A percentile compares a stretch with the other conserved stretches of the same genome.
These are phyloP conservation scores for Tautogolabrus adspersus DNA, from an alignment of 2,113 vertebrate genomes.

Conservation along the genomic window DNA sequence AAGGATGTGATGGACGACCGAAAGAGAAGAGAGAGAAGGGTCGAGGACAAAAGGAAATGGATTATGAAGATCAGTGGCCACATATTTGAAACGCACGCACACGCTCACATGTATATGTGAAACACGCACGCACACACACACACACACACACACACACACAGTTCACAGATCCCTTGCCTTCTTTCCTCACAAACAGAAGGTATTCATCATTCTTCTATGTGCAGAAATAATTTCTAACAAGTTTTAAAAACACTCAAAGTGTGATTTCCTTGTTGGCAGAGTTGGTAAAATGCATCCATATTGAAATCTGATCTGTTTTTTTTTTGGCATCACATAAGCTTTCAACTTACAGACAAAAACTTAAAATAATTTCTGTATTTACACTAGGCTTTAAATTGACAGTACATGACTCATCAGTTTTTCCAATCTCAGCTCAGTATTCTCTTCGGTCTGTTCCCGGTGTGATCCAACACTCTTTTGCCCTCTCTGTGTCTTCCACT, in stretches of 20 bases:
- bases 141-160: neutral
- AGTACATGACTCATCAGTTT: too few relatives aligned
- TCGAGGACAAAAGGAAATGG: conserved; percentile 43
- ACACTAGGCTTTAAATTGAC: too few relatives aligned
- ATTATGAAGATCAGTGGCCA: conserved; percentile 60
- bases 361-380: too few relatives aligned
- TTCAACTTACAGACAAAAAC: too few relatives aligned
- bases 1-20: conserved; percentile 36
- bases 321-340: too few relatives aligned
- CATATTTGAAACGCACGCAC: conserved; percentile 64
- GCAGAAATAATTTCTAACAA: too few relatives aligned
- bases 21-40: neutral
- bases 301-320: too few relatives aligned
- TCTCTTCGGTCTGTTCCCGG: neutral
- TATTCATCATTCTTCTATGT: conserved; percentile 3
- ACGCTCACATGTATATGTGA: conserved; percentile 22
- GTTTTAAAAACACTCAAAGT: too few relatives aligned
- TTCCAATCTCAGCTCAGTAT: neutral
- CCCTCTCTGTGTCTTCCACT: neutral
- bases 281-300: too few relatives aligned
- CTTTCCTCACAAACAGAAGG: conserved; percentile 18
- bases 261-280: too few relatives aligned
- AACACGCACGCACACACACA: conserved; percentile 1
- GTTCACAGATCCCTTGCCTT: neutral
- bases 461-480: neutral